Conservation (phyloP, 2,888 invertebrate genomes). For the Synergus japonicus region DNA sequence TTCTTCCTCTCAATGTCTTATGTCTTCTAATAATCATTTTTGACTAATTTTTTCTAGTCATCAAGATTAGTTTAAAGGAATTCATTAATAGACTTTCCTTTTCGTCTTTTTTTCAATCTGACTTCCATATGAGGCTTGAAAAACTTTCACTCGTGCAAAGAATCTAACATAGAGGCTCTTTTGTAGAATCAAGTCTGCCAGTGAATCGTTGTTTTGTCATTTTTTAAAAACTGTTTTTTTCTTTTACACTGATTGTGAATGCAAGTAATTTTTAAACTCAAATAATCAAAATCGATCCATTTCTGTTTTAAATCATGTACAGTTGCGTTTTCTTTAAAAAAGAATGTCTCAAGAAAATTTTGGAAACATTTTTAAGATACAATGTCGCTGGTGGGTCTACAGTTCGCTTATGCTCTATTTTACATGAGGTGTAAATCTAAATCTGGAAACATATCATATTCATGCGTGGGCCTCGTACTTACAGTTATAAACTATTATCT, state of each 20-base stretch:
- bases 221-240: no score
- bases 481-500: slow-evolving; percentile 8
- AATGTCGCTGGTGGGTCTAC: background rate
- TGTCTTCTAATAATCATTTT: background rate
- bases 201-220: background rate
- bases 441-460: slow-evolving; percentile 38
- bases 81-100: background rate
- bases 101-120: background rate
- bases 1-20: slow-evolving; percentile 12
- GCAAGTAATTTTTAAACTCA: no score
- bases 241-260: no score
- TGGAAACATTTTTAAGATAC: no score
- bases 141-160: background rate
- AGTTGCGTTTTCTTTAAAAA: no score
- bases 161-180: slow-evolving; percentile 17
- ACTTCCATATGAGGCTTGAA: slow-evolving; percentile 14
- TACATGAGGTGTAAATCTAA: background rate
- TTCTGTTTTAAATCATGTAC: no score
- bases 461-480: slow-evolving; percentile 37
- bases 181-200: background rate
- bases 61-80: background rate
- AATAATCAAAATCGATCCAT: no score
- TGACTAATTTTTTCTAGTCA: slow-evolving; percentile 26
- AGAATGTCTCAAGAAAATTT: no score
- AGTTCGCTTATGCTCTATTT: no score